phyloP scores from a whole-genome alignment of 2,888 invertebrate genomes.

The Scelioninae gen. 2 region DNA sequence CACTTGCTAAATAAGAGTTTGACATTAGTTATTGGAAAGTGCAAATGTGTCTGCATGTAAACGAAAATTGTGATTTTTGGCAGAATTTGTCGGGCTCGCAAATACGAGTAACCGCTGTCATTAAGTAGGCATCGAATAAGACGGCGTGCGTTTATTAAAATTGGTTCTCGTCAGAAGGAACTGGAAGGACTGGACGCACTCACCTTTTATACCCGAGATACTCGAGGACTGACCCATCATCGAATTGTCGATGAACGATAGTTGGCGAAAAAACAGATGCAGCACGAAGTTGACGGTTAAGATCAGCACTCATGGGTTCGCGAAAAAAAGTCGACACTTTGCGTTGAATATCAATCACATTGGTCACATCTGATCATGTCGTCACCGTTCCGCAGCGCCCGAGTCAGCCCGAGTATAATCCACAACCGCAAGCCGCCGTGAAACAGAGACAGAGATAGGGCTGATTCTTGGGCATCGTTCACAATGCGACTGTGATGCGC shows the following conservation, averaged over 20 bases:
- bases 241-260: constrained; percentile 55
- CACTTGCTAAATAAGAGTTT: no score
- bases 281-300: constrained; percentile 41
- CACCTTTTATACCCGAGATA: constrained; percentile 74
- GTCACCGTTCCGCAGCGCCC: constrained; percentile 66
- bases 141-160: not conserved
- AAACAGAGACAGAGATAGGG: constrained; percentile 63
- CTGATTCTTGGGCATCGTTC: constrained; percentile 41
- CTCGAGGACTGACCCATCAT: constrained; percentile 74
- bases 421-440: constrained; percentile 38
- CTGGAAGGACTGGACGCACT: constrained; percentile 56
- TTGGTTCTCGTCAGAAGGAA: constrained; percentile 12
- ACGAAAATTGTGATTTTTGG: no score
- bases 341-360: constrained; percentile 60
- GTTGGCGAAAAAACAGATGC: constrained; percentile 41
- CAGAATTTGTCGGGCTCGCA: no score
- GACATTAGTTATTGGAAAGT: no score
- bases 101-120: no score
- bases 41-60: no score
- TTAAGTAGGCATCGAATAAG: no score
- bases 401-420: no score
- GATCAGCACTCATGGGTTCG: constrained; percentile 57
- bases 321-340: constrained; percentile 66
- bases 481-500: constrained; percentile 38
- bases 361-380: constrained; percentile 65